Conservation (phyloP, 2,888 invertebrate species). For the Netelia inedita region DNA sequence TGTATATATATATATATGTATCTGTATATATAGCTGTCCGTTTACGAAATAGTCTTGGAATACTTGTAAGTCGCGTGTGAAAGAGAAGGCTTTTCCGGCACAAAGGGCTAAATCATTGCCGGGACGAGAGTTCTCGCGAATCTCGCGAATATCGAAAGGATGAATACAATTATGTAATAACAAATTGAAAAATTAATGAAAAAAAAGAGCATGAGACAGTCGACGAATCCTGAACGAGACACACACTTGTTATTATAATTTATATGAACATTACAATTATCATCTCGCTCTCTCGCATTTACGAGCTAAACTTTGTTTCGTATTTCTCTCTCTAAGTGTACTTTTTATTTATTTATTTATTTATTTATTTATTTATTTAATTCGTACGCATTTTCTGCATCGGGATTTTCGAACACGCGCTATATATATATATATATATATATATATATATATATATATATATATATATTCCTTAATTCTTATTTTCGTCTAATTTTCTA, state of each 20-base stretch:
- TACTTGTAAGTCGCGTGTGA: conserved; percentile 31
- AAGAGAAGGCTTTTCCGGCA: conserved; percentile 26
- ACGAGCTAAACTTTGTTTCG: conserved; percentile 15
- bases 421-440: conserved; percentile 14
- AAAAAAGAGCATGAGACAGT: conserved; percentile 10
- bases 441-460: conserved; percentile 16
- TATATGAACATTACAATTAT: conserved; percentile 60
- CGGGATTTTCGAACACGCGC: conserved; percentile 35
- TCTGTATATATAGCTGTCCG: conserved; percentile 41
- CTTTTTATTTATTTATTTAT: conserved; percentile 1
- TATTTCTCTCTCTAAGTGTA: conserved; percentile 7
- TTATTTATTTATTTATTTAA: neutral
- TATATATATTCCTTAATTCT: neutral
- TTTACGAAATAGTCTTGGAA: conserved; percentile 53
- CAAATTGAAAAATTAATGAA: conserved; percentile 22
- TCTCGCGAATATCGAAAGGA: conserved; percentile 39
- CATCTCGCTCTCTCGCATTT: conserved; percentile 46
- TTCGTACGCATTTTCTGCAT: conserved; percentile 13
- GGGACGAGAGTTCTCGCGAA: conserved; percentile 28
- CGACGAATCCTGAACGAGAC: conserved; percentile 54
- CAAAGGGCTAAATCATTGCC: conserved; percentile 1
- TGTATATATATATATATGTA: conserved; percentile 39
- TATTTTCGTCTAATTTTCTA: conserved; percentile 16
- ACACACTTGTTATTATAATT: conserved; percentile 52
- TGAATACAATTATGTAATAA: conserved; percentile 30